Percentiles rank a stretch among this genome's conserved stretches.
These are phyloP conservation scores for Mythimna ferrago DNA, from an alignment of 2,888 invertebrate species.

Conservation along the genomic window DNA sequence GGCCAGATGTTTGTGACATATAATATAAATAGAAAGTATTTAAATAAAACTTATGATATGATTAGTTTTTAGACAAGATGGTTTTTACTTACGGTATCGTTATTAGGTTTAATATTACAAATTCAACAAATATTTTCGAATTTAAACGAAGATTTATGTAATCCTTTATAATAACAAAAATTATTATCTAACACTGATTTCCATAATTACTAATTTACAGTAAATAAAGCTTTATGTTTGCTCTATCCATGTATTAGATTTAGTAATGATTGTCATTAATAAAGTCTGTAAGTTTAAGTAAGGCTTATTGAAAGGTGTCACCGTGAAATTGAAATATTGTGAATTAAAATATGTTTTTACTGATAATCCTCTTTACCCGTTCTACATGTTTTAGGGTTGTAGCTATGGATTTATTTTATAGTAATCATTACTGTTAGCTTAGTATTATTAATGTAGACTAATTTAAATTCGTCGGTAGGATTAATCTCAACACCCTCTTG, in stretches of 20 bases:
- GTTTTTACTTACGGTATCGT: not conserved
- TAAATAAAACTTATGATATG: constrained; percentile 36
- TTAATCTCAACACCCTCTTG: not conserved
- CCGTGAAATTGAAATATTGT: constrained; percentile 2
- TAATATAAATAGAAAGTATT: constrained; percentile 61
- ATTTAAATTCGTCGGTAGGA: not conserved
- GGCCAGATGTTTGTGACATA: constrained; percentile 60
- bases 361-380: not conserved
- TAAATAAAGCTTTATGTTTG: constrained; percentile 24
- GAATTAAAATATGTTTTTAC: not conserved
- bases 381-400: not conserved
- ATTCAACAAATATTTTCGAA: constrained; percentile 1
- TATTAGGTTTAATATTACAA: not conserved
- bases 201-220: constrained; percentile 1
- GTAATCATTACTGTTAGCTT: too few relatives aligned
- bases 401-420: not conserved
- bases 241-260: not conserved
- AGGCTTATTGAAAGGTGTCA: constrained; percentile 2
- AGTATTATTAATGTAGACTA: too few relatives aligned
- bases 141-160: constrained; percentile 15
- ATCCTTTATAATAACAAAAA: constrained; percentile 20
- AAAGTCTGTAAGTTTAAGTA: constrained; percentile 15
- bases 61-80: constrained; percentile 1
- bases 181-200: constrained; percentile 1
- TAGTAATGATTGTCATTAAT: not conserved